phyloP scores from a whole-genome alignment of 2,797 vertebrate genomes.

The Taenioides sp. region DNA sequence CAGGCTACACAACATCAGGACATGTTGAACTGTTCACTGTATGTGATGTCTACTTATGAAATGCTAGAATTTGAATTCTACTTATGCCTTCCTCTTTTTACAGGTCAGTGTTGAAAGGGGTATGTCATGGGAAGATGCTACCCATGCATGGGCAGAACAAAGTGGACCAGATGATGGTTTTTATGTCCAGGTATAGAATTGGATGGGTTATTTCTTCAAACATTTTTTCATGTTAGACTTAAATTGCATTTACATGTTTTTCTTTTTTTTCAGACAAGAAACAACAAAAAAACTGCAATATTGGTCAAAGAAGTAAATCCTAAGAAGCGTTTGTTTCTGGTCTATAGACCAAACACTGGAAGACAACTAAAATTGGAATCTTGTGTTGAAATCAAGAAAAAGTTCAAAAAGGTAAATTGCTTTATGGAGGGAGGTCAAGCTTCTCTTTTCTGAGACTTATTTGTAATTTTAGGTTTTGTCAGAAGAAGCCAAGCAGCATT shows the following conservation, averaged over 20 bases:
- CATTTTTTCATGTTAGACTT: neutral
- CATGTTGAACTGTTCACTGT: conserved; percentile 95
- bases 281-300: conserved; percentile 96
- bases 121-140: conserved; percentile 98
- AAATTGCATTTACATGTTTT: neutral
- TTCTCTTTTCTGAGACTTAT: neutral
- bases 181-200: conserved; percentile 87
- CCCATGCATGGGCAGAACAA: conserved; percentile 94
- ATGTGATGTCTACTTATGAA: conserved; percentile 48
- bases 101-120: conserved; percentile 96
- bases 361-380: conserved; percentile 95
- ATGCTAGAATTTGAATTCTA: neutral
- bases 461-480: conserved; percentile 83
- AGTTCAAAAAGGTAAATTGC: conserved; percentile 92
- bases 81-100: neutral
- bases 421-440: accelerated
- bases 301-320: conserved; percentile 94
- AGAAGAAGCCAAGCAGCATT: conserved; percentile 91
- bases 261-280: conserved; percentile 84
- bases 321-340: conserved; percentile 95
- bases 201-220: neutral
- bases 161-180: conserved; percentile 94
- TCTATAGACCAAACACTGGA: conserved; percentile 96
- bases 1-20: conserved; percentile 95
- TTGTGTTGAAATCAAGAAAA: conserved; percentile 92